Evolutionary conservation across 2,113 vertebrate species (phyloP).

Genomic region (Pygathrix nemaeus): DNA sequence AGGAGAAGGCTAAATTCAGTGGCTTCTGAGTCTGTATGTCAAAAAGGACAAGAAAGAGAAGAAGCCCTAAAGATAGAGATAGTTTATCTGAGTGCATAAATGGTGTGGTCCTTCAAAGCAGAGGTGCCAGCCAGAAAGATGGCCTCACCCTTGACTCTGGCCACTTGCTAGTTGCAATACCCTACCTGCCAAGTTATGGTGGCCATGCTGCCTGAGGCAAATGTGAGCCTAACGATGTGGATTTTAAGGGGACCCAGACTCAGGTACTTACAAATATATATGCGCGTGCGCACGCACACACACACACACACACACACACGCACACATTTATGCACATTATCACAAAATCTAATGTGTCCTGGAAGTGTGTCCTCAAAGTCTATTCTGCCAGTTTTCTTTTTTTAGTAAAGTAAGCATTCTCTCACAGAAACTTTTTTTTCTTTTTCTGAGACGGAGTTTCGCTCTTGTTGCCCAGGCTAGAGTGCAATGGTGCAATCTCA

Average conservation of each 20-base stretch:
- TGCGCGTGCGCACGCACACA: fast-evolving
- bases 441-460: no score
- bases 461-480: no score
- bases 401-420: not conserved
- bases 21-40: not conserved
- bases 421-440: not conserved
- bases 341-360: not conserved
- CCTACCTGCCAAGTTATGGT: not conserved
- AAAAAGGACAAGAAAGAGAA: not conserved
- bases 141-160: not conserved
- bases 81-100: not conserved
- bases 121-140: not conserved
- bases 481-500: no score
- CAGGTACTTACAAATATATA: not conserved
- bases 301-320: no score
- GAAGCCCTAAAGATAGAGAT: not conserved
- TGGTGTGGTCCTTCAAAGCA: not conserved
- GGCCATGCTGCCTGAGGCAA: not conserved
- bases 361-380: not conserved
- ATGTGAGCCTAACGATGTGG: not conserved
- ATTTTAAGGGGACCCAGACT: not conserved
- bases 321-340: not conserved
- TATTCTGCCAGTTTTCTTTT: not conserved
- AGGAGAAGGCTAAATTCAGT: not conserved
- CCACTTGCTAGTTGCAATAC: not conserved